Evolutionary conservation across 2,888 invertebrate genomes (phyloP), one percentile per base, ranked within the genome.

Genomic region (Chloroclysta siterata): DNA sequence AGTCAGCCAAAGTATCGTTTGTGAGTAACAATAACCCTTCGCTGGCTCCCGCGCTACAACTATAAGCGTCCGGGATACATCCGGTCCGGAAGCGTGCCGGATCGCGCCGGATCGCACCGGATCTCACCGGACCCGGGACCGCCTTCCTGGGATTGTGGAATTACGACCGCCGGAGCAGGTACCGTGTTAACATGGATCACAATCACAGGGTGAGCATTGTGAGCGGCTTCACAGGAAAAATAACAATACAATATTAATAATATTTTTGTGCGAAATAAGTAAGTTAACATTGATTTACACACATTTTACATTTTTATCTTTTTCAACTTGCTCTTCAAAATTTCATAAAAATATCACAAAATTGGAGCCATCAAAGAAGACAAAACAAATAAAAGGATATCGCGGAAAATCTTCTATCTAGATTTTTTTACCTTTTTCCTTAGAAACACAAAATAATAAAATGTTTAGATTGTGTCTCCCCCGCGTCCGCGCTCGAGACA

Each of bases 31-130:
- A 47, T 47, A 36, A 28, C 4, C 15, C 13, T 29, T 48, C n/a
- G n/a, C 36, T 3, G 13, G 51, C 63, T 63, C 63, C 44, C 28
- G 53, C 29, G 2, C 63, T 55, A 63, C 14, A 33, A 59, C 51
- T 51, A 59, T 33, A 47, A 51, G 46, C 59, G 53, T 58, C 63
- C 63, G 54, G 59, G 41, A 59, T 29, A 54, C 63, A 59, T 63
- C 63, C 63, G 59, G 54, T 2, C 59, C 63, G 59, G 63, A 59
- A 8, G 17, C 51, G 51, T 10, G 13, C 17, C 33, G 42, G 41
- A 29, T 0, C 53, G 50, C 3, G 52, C 47, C 53, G 39, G 42
- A 10, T 8, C 50, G 51, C 5, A 8, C 17, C 17, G 48, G 29
- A 14, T 1, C 52, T 44, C 53, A n/a, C n/a, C n/a, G 39, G 41